phyloP scores from a whole-genome alignment of 37 sponge, comb jelly and placozoan species.

The Axinella damicornis region DNA sequence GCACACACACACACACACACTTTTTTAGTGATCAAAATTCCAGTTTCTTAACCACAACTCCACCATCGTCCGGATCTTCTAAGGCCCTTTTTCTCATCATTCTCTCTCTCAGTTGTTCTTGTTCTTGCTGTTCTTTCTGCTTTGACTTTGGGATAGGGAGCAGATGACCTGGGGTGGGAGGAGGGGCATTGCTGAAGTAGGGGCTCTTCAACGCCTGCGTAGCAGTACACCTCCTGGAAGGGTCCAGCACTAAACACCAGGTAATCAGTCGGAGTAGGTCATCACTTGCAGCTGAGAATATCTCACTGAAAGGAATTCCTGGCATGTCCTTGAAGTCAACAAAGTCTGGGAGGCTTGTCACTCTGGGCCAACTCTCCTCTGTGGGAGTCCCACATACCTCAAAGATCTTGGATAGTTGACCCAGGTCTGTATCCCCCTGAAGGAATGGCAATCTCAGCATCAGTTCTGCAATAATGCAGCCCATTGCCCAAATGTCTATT shows the following conservation, averaged over 20 bases:
- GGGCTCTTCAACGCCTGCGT: conserved; percentile 77
- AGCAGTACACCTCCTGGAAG: conserved; percentile 68
- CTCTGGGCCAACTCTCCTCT: conserved; percentile 91
- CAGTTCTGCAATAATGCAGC: conserved; percentile 97
- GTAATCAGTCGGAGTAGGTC: conserved; percentile 76
- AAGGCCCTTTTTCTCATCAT: too few species aligned
- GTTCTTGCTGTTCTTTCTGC: conserved; percentile 35
- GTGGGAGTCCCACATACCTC: conserved; percentile 92
- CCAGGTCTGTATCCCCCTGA: conserved; percentile 93
- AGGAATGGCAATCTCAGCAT: conserved; percentile 91
- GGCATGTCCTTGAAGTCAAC: conserved; percentile 80
- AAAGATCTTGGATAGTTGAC: conserved; percentile 91
- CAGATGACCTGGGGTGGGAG: conserved; percentile 72
- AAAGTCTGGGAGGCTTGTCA: conserved; percentile 87
- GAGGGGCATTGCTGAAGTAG: conserved; percentile 79
- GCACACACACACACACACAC: too few species aligned
- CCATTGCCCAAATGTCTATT: conserved; percentile 97
- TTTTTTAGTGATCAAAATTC: neutral
- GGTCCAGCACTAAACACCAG: conserved; percentile 78
- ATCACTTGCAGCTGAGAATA: conserved; percentile 94
- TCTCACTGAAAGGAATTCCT: conserved; percentile 75
- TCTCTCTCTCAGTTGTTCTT: too few species aligned
- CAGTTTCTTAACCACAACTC: conserved; percentile 13
- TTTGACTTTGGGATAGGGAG: conserved; percentile 79
- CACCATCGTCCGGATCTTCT: neutral